Percentiles rank a stretch among this genome's conserved stretches.
These are phyloP conservation scores for Strix aluco DNA, from an alignment of 2,113 vertebrate genomes.

Conservation along the genomic window DNA sequence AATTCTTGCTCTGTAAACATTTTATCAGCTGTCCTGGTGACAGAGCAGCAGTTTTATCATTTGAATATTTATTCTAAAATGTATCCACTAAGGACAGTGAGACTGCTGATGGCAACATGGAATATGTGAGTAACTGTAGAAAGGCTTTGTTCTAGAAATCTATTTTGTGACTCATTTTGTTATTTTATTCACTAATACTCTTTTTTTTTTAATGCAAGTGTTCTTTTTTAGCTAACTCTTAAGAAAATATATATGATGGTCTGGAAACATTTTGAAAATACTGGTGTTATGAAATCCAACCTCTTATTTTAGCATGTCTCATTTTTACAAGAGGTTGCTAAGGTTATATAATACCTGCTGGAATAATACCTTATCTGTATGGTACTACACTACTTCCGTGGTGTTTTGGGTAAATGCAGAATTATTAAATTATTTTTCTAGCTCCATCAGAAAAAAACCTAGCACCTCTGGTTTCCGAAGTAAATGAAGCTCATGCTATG, in stretches of 20 bases:
- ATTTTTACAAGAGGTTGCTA: background rate
- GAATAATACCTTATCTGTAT: background rate
- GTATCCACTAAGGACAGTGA: background rate
- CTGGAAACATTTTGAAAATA: background rate
- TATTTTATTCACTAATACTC: background rate
- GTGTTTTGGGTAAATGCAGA: background rate
- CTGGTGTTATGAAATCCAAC: background rate
- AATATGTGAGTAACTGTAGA: background rate
- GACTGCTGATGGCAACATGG: background rate
- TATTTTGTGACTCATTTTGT: background rate
- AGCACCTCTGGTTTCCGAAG: background rate
- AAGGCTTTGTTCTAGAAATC: background rate
- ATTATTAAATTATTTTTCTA: background rate
- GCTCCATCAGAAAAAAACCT: background rate
- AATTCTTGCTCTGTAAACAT: accelerated
- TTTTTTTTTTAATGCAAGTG: background rate
- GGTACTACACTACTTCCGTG: background rate
- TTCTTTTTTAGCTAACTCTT: background rate
- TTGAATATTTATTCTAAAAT: background rate
- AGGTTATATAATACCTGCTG: background rate
- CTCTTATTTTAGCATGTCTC: background rate
- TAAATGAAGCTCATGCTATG: background rate
- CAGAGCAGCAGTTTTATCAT: background rate
- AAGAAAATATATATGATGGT: background rate
- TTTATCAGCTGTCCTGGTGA: background rate